These are phyloP conservation scores for Avahi laniger DNA, from an alignment of 2,797 vertebrate genomes.

Conservation along the genomic window DNA sequence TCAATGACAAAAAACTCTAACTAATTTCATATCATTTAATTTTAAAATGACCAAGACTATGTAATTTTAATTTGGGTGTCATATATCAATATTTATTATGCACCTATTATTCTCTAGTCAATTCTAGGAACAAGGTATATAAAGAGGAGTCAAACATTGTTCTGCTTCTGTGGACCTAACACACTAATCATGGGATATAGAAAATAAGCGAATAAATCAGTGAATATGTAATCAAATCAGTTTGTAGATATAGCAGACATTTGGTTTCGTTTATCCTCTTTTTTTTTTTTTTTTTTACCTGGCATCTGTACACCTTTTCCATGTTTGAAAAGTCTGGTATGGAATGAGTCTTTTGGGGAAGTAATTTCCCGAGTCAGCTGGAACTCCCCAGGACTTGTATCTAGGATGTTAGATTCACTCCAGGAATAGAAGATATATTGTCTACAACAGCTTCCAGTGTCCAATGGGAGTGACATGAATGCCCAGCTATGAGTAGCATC, in stretches of 20 bases:
- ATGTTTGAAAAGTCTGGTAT: not conserved
- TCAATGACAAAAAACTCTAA: not conserved
- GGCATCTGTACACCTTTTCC: not conserved
- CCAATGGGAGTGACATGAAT: not conserved
- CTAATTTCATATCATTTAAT: not conserved
- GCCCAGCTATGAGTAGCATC: not conserved
- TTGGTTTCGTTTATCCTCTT: not conserved
- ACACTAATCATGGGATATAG: not conserved
- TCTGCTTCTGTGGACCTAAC: not conserved
- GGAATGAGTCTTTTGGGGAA: not conserved
- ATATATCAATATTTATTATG: not conserved
- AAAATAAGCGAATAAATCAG: not conserved
- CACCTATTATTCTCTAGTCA: not conserved
- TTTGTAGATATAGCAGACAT: not conserved
- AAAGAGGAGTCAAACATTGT: not conserved
- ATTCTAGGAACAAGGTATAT: not conserved
- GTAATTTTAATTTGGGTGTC: not conserved
- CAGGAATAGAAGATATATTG: not conserved
- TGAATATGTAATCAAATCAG: not conserved
- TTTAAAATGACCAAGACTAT: not conserved
- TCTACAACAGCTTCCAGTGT: not conserved
- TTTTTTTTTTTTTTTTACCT: not conserved
- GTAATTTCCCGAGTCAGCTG: not conserved
- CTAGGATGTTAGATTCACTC: not conserved
- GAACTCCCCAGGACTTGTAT: not conserved